A percentile compares a stretch with the other conserved stretches of the same genome.
These are phyloP conservation scores for Coracopsis vasa DNA, from an alignment of 2,113 vertebrate species.

Conservation along the genomic window DNA sequence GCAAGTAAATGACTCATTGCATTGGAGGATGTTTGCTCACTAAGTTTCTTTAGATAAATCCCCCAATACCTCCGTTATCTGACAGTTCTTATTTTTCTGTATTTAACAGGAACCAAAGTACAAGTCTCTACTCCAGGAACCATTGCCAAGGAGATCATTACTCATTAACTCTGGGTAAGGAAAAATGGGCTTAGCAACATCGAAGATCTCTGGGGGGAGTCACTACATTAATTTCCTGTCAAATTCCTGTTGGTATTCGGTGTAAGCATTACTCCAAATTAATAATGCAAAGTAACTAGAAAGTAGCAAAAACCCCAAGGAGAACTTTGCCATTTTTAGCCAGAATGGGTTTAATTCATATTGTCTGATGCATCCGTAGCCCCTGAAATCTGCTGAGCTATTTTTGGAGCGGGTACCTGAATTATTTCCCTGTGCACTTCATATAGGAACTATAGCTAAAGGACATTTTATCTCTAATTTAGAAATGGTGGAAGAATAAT, in stretches of 20 bases:
- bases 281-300: slow-evolving; percentile 42
- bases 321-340: neutral
- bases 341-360: neutral
- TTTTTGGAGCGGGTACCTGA: neutral
- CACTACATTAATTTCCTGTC: slow-evolving; percentile 40
- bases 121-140: neutral
- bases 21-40: neutral
- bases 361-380: neutral
- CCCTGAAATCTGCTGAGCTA: neutral
- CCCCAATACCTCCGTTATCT: neutral
- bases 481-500: neutral
- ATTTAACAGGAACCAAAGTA: slow-evolving; percentile 37
- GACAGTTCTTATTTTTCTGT: slow-evolving; percentile 17
- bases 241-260: slow-evolving; percentile 24
- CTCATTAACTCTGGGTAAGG: slow-evolving; percentile 56
- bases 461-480: slow-evolving; percentile 8
- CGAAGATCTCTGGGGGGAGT: slow-evolving; percentile 11
- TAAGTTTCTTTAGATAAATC: neutral
- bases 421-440: neutral
- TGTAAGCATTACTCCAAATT: slow-evolving; percentile 36
- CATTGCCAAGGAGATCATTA: slow-evolving; percentile 55
- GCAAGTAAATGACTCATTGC: neutral
- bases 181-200: slow-evolving; percentile 34
- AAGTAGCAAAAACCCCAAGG: neutral
- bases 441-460: neutral